These are phyloP conservation scores for Meloidogyne floridensis DNA, from an alignment of 1,140 invertebrate genomes.

Conservation along the genomic window DNA sequence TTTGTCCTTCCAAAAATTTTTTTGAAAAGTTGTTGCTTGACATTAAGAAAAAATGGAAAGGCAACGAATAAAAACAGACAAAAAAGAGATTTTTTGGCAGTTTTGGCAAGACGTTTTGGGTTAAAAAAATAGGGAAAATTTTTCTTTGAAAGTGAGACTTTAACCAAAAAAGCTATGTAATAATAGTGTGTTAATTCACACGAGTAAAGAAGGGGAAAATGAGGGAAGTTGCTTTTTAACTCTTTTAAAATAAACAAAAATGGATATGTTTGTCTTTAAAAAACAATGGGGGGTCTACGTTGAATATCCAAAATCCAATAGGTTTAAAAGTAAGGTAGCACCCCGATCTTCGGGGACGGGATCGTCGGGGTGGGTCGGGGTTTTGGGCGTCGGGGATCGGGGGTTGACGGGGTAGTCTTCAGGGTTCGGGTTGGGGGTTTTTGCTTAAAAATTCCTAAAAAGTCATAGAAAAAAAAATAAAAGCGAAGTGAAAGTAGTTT, in stretches of 20 bases:
- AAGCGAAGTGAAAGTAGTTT: no score
- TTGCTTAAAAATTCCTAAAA: no score
- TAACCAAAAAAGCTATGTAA: neutral
- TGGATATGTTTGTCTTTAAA: neutral
- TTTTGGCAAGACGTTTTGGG: neutral
- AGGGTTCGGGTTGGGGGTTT: no score
- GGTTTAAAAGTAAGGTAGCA: no score
- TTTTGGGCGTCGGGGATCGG: no score
- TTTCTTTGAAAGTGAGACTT: neutral
- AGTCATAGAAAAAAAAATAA: no score
- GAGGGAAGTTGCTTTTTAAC: neutral
- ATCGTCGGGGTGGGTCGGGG: no score
- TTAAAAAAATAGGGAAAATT: neutral
- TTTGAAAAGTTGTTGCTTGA: neutral
- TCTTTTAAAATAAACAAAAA: neutral
- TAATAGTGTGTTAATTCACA: neutral
- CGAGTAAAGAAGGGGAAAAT: neutral
- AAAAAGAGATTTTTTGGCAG: conserved; percentile 1
- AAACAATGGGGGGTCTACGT: no score
- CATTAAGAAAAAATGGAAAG: neutral
- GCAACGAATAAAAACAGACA: neutral
- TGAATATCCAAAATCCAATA: no score
- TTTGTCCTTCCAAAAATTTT: neutral
- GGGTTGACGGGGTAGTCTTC: no score
- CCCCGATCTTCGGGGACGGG: no score